A percentile compares a stretch with the other conserved stretches of the same genome.
Conservation (phyloP, 2,113 vertebrate species). For the Saiga tatarica region DNA sequence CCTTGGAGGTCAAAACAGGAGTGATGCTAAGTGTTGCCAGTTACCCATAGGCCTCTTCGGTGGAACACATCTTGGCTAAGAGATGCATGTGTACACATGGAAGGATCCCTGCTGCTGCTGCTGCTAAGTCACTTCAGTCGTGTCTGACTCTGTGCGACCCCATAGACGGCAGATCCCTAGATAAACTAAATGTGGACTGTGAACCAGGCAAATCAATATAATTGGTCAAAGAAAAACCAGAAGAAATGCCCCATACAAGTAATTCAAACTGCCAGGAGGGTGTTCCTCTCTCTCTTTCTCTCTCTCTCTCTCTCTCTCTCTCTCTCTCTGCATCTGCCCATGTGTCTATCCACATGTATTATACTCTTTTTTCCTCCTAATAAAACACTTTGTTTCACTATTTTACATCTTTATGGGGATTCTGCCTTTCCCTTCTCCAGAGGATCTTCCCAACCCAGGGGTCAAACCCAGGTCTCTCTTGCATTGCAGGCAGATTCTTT, state of each 20-base stretch:
- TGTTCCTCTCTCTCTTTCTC: background rate
- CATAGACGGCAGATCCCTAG: background rate
- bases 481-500: background rate
- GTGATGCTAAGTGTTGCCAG: background rate
- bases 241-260: background rate
- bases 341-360: background rate
- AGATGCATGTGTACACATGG: background rate
- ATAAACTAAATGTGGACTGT: background rate
- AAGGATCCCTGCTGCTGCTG: background rate
- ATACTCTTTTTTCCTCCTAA: background rate
- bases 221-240: background rate
- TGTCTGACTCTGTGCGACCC: too few relatives aligned
- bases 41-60: background rate
- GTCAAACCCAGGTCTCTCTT: background rate
- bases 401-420: background rate
- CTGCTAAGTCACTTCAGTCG: too few relatives aligned
- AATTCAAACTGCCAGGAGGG: background rate
- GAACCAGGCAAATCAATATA: background rate
- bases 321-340: background rate
- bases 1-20: background rate
- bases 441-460: background rate
- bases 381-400: background rate
- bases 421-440: background rate
- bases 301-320: background rate
- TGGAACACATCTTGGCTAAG: background rate